These are phyloP conservation scores for Abrostola tripartita DNA, from an alignment of 2,888 invertebrate genomes.

Conservation along the genomic window DNA sequence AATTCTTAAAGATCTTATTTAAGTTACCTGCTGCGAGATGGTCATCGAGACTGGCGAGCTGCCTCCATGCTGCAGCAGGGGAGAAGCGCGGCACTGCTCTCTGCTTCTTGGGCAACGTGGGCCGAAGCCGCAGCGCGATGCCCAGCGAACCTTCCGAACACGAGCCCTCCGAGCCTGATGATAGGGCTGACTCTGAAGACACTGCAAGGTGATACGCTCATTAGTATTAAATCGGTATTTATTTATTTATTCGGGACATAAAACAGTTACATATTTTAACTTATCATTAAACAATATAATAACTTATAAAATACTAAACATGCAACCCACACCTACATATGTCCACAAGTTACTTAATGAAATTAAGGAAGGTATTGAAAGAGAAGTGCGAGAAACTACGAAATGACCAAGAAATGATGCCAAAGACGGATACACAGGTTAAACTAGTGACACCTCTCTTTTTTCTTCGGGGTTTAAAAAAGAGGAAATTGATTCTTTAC, in stretches of 20 bases:
- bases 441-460: too few species aligned
- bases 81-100: constrained; percentile 94
- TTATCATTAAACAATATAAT: too few species aligned
- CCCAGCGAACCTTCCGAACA: constrained; percentile 87
- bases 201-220: constrained; percentile 60
- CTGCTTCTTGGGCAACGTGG: constrained; percentile 93
- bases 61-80: constrained; percentile 94
- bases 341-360: too few species aligned
- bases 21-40: constrained; percentile 80
- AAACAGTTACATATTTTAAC: too few species aligned
- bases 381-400: not conserved
- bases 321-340: too few species aligned
- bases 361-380: too few species aligned
- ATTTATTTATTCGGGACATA: too few species aligned
- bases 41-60: constrained; percentile 90
- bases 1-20: too few species aligned
- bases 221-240: not conserved
- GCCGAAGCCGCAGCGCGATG: constrained; percentile 92
- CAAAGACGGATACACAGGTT: too few species aligned
- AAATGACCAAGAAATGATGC: not conserved
- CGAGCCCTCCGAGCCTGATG: constrained; percentile 86
- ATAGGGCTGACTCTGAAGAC: constrained; percentile 88
- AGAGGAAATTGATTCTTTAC: too few species aligned
- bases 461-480: too few species aligned
- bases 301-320: too few species aligned